Percentiles rank a stretch among this genome's conserved stretches.
Evolutionary conservation across 2,797 vertebrate species (phyloP).

Genomic region (Echiichthys vipera): DNA sequence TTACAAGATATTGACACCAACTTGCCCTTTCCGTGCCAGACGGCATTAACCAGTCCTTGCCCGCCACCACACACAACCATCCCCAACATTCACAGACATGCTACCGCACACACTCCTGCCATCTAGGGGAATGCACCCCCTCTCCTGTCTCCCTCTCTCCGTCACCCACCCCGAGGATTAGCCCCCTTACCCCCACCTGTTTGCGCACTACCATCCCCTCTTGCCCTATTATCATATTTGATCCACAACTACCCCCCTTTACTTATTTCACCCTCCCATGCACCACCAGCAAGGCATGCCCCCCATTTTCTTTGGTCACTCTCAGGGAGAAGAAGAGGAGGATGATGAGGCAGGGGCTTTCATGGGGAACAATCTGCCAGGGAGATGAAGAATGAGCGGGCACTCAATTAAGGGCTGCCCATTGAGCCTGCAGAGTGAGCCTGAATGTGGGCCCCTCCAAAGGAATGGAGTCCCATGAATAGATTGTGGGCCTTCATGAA

Average conservation of each 20-base stretch:
- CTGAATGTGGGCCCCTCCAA: constrained; percentile 90
- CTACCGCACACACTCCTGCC: constrained; percentile 45
- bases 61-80: constrained; percentile 3
- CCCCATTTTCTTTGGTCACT: constrained; percentile 87
- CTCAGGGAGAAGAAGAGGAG: constrained; percentile 86
- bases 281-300: constrained; percentile 88
- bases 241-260: constrained; percentile 68
- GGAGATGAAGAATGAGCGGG: constrained; percentile 90
- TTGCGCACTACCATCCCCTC: constrained; percentile 67
- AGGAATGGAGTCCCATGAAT: constrained; percentile 92
- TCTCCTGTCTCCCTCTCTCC: constrained; percentile 22
- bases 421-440: constrained; percentile 86
- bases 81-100: constrained; percentile 3
- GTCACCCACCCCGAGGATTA: constrained; percentile 77
- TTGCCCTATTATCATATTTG: constrained; percentile 84
- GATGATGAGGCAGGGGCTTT: constrained; percentile 87
- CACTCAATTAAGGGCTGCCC: constrained; percentile 96
- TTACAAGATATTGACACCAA: neutral
- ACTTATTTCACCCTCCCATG: constrained; percentile 81
- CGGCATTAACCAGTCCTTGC: constrained; percentile 22
- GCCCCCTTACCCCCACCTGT: constrained; percentile 68
- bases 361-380: constrained; percentile 87
- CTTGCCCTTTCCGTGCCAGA: constrained; percentile 39
- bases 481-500: constrained; percentile 90
- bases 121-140: constrained; percentile 61